Evolutionary conservation across 2,113 vertebrate species (phyloP).

Genomic region (Alouatta palliata): DNA sequence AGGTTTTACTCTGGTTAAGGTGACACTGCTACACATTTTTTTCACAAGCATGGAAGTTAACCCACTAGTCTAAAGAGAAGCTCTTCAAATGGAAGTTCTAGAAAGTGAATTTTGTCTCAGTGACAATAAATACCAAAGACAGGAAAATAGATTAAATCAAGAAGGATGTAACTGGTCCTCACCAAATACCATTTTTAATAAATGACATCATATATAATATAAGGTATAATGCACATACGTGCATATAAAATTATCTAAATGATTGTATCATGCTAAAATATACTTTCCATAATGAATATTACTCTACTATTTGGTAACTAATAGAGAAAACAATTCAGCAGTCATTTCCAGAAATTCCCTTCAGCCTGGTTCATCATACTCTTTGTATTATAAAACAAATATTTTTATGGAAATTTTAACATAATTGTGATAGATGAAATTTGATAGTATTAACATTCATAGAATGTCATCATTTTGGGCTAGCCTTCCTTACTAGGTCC

Average conservation of each 20-base stretch:
- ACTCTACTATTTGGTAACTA: background rate
- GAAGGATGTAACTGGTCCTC: background rate
- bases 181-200: background rate
- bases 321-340: background rate
- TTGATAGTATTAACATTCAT: background rate
- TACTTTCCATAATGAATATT: background rate
- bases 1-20: background rate
- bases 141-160: background rate
- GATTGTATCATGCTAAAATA: background rate
- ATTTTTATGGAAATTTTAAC: background rate
- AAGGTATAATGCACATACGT: no score
- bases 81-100: background rate
- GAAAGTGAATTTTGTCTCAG: background rate
- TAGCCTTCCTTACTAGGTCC: fast-evolving
- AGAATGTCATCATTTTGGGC: no score
- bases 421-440: background rate
- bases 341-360: background rate
- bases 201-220: background rate
- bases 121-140: background rate
- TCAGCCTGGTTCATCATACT: background rate
- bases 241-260: background rate
- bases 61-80: background rate
- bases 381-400: background rate
- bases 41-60: background rate
- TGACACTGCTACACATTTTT: background rate